Evolutionary conservation across 1,140 invertebrate genomes (phyloP).

Genomic region (Trichonephila clavata): DNA sequence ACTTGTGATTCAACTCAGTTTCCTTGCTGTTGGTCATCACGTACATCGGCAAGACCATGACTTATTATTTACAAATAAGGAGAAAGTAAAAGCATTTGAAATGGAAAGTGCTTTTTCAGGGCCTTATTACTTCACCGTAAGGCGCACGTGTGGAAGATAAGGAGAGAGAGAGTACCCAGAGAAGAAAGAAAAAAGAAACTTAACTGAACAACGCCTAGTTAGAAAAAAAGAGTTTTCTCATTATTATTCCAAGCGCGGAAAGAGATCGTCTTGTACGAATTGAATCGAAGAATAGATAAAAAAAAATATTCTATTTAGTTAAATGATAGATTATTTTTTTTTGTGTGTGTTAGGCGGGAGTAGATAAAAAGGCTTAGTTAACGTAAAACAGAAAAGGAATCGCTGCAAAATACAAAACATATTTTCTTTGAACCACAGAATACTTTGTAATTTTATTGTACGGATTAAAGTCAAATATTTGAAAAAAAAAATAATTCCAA

Average conservation of each 20-base stretch:
- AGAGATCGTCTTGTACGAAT: constrained; percentile 9
- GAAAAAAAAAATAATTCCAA: no score
- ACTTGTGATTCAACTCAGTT: constrained; percentile 54
- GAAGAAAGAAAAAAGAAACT: constrained; percentile 15
- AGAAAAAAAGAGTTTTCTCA: constrained; percentile 12
- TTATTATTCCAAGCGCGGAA: constrained; percentile 50
- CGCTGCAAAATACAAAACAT: no score
- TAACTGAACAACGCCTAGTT: constrained; percentile 49
- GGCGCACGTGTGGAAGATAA: constrained; percentile 34
- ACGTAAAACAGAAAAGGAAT: no score
- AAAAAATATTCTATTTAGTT: background rate
- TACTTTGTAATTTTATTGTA: no score
- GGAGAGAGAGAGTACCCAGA: background rate
- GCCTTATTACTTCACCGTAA: constrained; percentile 52
- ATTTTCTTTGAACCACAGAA: no score
- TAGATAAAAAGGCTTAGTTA: no score
- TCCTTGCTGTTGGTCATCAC: constrained; percentile 48
- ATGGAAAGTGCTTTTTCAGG: constrained; percentile 56
- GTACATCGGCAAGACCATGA: constrained; percentile 36
- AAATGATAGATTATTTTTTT: no score
- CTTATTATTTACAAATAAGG: constrained; percentile 43
- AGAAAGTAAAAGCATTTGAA: constrained; percentile 51
- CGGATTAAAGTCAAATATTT: no score
- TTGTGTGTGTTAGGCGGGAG: no score
- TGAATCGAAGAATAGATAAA: background rate